Conservation (phyloP, 2,113 vertebrate genomes). For the Potamarius usumacintae region DNA sequence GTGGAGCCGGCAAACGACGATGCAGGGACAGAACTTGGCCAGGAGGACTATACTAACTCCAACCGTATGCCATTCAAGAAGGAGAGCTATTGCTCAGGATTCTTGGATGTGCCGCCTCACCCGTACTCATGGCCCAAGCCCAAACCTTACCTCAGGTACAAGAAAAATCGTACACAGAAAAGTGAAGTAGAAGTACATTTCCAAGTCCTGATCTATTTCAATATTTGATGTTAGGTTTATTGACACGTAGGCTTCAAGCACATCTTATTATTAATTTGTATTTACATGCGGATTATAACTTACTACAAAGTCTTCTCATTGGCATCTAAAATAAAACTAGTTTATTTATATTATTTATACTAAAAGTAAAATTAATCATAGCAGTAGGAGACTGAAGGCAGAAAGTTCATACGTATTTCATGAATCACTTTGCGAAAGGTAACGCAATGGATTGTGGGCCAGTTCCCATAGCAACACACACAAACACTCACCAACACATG, state of each 20-base stretch:
- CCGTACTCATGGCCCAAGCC: constrained; percentile 91
- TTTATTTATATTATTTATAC: constrained; percentile 59
- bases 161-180: background rate
- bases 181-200: background rate
- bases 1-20: constrained; percentile 84
- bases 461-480: constrained; percentile 58
- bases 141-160: constrained; percentile 91
- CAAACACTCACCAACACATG: constrained; percentile 49
- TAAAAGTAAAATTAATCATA: constrained; percentile 47
- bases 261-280: constrained; percentile 44
- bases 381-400: constrained; percentile 38
- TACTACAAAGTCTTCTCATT: constrained; percentile 18
- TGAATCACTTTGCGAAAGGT: constrained; percentile 62
- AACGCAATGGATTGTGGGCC: constrained; percentile 42
- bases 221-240: background rate
- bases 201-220: background rate
- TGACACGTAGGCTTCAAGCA: background rate
- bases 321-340: constrained; percentile 43
- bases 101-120: constrained; percentile 89
- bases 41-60: constrained; percentile 82
- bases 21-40: constrained; percentile 74
- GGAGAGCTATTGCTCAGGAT: constrained; percentile 88
- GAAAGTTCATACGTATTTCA: constrained; percentile 64
- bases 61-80: constrained; percentile 87
- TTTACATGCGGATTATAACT: constrained; percentile 13